phyloP scores from a whole-genome alignment of 2,888 invertebrate genomes.

The Polymixis flavicincta region DNA sequence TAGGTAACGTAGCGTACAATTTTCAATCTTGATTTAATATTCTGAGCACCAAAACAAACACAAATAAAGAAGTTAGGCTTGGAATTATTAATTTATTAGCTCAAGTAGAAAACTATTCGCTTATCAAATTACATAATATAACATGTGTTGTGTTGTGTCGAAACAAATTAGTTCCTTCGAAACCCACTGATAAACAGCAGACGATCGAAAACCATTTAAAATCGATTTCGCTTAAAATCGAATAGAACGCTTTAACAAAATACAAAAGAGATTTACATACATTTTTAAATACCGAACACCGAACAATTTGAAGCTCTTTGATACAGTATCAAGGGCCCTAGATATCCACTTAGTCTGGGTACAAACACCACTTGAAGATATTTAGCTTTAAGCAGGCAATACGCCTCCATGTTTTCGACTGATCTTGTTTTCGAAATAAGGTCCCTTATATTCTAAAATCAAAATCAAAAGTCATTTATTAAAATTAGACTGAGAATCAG shows the following conservation, averaged over 20 bases:
- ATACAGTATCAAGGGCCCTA: constrained; percentile 35
- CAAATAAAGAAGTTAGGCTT: neutral
- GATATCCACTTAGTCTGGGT: constrained; percentile 24
- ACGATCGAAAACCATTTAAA: neutral
- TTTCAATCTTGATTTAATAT: neutral
- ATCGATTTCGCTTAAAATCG: neutral
- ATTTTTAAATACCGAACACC: constrained; percentile 26
- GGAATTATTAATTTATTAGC: neutral
- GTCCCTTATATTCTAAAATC: neutral
- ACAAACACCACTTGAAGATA: constrained; percentile 25
- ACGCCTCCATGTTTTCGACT: neutral
- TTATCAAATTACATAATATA: neutral
- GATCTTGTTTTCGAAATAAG: constrained; percentile 6
- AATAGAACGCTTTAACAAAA: constrained; percentile 20
- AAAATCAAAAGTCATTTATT: too few relatives aligned
- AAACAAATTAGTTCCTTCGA: neutral
- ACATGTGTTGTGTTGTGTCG: too few relatives aligned
- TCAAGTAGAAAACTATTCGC: neutral
- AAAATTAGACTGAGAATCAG: too few relatives aligned
- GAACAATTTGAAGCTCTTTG: constrained; percentile 34
- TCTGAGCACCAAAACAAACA: neutral
- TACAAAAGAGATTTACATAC: constrained; percentile 22
- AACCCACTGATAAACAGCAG: constrained; percentile 15
- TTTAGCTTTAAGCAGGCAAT: constrained; percentile 8
- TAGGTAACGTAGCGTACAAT: neutral